Evolutionary conservation across 2,113 vertebrate species (phyloP).

Genomic region (Electrona antarctica): DNA sequence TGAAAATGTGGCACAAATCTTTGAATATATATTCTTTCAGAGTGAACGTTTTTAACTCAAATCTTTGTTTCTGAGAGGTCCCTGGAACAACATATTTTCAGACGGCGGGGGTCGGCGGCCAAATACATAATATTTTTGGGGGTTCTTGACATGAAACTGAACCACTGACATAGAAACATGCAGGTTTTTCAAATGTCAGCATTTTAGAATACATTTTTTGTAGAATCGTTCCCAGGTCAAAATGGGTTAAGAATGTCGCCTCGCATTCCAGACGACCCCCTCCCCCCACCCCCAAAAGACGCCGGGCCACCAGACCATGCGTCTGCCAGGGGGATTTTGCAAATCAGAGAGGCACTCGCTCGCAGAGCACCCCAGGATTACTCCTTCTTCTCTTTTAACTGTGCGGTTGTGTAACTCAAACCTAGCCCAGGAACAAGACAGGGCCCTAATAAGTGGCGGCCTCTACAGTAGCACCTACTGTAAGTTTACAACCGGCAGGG

Average conservation of each 20-base stretch:
- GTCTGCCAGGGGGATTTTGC: slow-evolving; percentile 61
- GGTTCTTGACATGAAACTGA: too few relatives aligned
- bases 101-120: too few relatives aligned
- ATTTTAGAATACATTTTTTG: too few relatives aligned
- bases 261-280: slow-evolving; percentile 29
- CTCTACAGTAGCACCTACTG: slow-evolving; percentile 60
- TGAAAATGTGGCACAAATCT: too few relatives aligned
- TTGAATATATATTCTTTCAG: too few relatives aligned
- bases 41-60: too few relatives aligned
- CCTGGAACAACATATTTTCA: too few relatives aligned
- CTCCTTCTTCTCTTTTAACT: slow-evolving; percentile 58
- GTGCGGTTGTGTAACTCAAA: slow-evolving; percentile 66
- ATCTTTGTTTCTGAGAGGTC: too few relatives aligned
- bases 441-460: slow-evolving; percentile 67
- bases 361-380: slow-evolving; percentile 7
- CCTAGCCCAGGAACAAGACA: slow-evolving; percentile 60
- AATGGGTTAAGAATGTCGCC: slow-evolving; percentile 18
- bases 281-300: slow-evolving; percentile 44
- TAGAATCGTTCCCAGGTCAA: too few relatives aligned
- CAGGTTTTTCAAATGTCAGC: too few relatives aligned
- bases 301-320: slow-evolving; percentile 48
- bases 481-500: slow-evolving; percentile 44
- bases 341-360: slow-evolving; percentile 51
- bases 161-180: too few relatives aligned
- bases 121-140: too few relatives aligned